Evolutionary conservation across 2,113 vertebrate species (phyloP).

Genomic region (Stercorarius parasiticus): DNA sequence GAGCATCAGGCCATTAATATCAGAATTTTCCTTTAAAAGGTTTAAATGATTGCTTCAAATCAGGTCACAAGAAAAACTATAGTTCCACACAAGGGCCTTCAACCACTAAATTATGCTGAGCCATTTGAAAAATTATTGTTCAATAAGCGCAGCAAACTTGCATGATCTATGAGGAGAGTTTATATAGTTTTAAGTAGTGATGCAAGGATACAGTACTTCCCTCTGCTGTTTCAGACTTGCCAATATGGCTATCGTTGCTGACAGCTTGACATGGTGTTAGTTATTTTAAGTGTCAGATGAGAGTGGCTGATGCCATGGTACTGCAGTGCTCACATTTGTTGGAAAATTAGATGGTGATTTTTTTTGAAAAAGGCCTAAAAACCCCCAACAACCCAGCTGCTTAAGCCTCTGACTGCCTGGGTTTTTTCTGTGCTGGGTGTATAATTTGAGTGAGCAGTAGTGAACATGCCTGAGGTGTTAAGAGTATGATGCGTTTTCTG

Average conservation of each 20-base stretch:
- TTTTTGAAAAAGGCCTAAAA: background rate
- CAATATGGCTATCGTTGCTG: slow-evolving; percentile 61
- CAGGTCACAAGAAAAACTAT: background rate
- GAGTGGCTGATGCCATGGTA: slow-evolving; percentile 61
- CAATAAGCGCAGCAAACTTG: background rate
- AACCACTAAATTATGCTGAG: background rate
- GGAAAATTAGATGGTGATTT: slow-evolving; percentile 71
- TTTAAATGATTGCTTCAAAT: background rate
- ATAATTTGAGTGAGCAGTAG: slow-evolving; percentile 66
- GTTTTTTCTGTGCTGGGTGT: slow-evolving; percentile 37
- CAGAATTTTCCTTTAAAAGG: background rate
- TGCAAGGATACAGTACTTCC: slow-evolving; percentile 2
- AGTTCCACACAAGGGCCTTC: background rate
- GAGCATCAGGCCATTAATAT: background rate
- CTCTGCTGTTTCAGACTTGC: slow-evolving; percentile 55
- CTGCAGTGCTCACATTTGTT: slow-evolving; percentile 64
- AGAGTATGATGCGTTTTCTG: slow-evolving; percentile 74
- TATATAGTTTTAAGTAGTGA: slow-evolving; percentile 35
- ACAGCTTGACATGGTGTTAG: slow-evolving; percentile 70
- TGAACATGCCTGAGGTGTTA: slow-evolving; percentile 73
- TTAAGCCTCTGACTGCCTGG: slow-evolving; percentile 61
- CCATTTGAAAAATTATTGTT: slow-evolving; percentile 6
- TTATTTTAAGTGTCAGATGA: slow-evolving; percentile 75
- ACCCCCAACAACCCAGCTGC: slow-evolving; percentile 33
- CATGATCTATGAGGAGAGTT: background rate